Conservation (phyloP, 1,140 invertebrate species). For the Drusus annulatus region DNA sequence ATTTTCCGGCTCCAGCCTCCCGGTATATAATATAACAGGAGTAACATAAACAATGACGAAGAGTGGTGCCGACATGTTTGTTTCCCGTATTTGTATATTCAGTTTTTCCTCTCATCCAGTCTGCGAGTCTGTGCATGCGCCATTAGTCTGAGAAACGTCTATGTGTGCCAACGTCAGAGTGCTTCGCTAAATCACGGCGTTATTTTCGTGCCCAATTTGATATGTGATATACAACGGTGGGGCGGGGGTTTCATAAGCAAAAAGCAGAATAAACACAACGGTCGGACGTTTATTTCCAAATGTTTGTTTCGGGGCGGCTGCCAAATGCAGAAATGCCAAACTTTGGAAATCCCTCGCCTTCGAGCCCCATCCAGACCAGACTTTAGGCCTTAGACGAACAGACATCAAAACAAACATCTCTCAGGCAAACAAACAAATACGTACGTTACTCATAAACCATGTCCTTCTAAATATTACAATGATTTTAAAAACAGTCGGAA, state of each 20-base stretch:
- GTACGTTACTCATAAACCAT: background rate
- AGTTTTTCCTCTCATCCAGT: conserved; percentile 51
- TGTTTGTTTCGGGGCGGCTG: conserved; percentile 46
- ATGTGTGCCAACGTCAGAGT: conserved; percentile 57
- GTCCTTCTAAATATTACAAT: no score
- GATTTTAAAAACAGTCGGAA: no score
- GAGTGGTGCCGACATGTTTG: conserved; percentile 50
- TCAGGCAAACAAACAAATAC: background rate
- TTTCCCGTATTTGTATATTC: conserved; percentile 46
- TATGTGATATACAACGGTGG: conserved; percentile 57
- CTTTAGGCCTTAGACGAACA: background rate
- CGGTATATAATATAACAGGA: background rate
- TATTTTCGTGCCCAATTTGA: conserved; percentile 60
- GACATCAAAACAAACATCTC: conserved; percentile 13
- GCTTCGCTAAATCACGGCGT: conserved; percentile 58
- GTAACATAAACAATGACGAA: conserved; percentile 42
- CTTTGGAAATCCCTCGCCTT: conserved; percentile 10
- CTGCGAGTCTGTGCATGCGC: conserved; percentile 55
- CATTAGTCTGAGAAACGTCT: conserved; percentile 58
- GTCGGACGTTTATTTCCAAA: conserved; percentile 51
- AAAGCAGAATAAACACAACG: conserved; percentile 52
- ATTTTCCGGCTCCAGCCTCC: conserved; percentile 28
- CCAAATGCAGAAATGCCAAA: conserved; percentile 55
- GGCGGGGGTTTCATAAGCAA: conserved; percentile 50
- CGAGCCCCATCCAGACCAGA: conserved; percentile 28